Conservation (phyloP, 1,140 invertebrate genomes). For the Pogonognathellus flavescens region DNA sequence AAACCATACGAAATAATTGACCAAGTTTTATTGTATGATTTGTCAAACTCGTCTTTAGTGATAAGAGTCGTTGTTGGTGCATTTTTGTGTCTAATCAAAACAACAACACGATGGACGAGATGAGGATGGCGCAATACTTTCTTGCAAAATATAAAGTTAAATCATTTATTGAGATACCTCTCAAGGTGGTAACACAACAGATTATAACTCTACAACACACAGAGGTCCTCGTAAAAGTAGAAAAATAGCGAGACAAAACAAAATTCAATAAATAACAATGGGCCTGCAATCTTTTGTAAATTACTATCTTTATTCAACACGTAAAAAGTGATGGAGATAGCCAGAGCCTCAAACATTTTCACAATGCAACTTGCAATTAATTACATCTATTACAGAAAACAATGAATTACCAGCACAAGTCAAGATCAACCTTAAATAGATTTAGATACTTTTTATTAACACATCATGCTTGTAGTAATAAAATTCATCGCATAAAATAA, state of each 20-base stretch:
- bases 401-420: neutral
- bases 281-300: no score
- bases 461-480: neutral
- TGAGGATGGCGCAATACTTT: conserved; percentile 8
- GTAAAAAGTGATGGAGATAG: no score
- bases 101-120: neutral
- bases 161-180: neutral
- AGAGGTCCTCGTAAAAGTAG: no score
- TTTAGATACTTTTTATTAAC: neutral
- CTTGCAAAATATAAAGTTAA: conserved; percentile 19
- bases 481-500: no score
- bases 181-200: no score
- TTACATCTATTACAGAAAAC: neutral
- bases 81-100: neutral
- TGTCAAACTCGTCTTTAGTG: conserved; percentile 3
- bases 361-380: neutral
- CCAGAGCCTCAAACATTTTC: no score
- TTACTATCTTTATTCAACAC: no score
- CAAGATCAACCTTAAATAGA: no score
- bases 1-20: neutral
- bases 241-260: no score
- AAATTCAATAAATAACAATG: no score
- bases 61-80: neutral
- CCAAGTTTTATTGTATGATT: neutral
- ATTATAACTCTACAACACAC: no score